Evolutionary conservation across 2,888 invertebrate genomes (phyloP).

Genomic region (Perizoma flavofasciatum): DNA sequence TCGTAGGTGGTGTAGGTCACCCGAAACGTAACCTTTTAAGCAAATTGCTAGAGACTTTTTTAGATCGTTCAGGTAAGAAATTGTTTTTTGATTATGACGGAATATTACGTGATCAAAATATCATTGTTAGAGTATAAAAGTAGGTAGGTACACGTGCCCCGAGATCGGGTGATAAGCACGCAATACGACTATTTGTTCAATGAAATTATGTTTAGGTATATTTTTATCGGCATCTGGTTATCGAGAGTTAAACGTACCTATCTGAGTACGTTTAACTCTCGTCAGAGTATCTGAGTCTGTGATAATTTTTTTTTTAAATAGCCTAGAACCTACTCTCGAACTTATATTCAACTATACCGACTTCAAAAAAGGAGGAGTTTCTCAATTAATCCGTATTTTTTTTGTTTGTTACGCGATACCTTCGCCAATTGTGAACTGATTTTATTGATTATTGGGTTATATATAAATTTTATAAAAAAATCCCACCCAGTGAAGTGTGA

Average conservation of each 20-base stretch:
- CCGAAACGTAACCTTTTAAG: conserved; percentile 45
- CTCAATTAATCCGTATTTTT: no score
- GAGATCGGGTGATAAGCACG: conserved; percentile 62
- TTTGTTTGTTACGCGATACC: no score
- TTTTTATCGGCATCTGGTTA: conserved; percentile 41
- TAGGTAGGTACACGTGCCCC: conserved; percentile 43
- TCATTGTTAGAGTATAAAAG: conserved; percentile 43
- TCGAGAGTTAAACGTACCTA: conserved; percentile 23
- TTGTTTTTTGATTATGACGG: conserved; percentile 52
- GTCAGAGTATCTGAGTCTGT: no score
- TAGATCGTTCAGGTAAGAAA: conserved; percentile 34
- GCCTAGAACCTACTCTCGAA: no score
- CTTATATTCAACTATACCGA: no score
- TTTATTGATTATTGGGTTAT: no score
- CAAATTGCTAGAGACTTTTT: conserved; percentile 41
- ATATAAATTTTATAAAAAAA: no score
- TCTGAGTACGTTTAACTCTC: not conserved
- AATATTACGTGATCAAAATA: conserved; percentile 62
- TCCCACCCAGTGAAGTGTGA: no score
- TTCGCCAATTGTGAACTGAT: no score
- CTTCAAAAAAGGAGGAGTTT: no score
- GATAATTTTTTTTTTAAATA: no score
- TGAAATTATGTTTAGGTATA: conserved; percentile 50
- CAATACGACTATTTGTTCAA: conserved; percentile 64
- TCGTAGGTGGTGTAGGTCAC: conserved; percentile 24